Percentiles rank a stretch among this genome's conserved stretches.
Conservation (phyloP, 2,113 vertebrate genomes). For the Prolemur simus region DNA sequence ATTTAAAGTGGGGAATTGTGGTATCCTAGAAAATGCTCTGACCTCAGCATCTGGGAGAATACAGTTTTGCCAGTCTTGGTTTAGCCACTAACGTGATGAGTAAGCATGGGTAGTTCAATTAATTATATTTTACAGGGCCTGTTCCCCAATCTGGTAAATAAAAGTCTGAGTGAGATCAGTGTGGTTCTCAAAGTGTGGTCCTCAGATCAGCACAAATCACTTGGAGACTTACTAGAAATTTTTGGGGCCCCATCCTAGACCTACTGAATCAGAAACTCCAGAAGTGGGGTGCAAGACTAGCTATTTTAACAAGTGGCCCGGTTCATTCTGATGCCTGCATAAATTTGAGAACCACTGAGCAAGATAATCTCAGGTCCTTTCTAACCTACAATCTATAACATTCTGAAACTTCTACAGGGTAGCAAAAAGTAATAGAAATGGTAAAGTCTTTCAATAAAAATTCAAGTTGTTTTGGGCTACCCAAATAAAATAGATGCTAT, state of each 20-base stretch:
- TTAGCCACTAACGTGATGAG: slow-evolving; percentile 45
- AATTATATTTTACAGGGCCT: neutral
- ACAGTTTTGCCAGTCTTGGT: neutral
- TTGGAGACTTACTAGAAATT: neutral
- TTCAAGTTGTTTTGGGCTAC: neutral
- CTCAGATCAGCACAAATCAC: neutral
- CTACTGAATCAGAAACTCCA: neutral
- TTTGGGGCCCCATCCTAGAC: neutral
- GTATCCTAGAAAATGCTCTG: slow-evolving; percentile 40
- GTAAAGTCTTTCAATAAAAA: neutral
- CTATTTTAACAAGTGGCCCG: neutral
- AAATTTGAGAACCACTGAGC: neutral
- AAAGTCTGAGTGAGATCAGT: neutral
- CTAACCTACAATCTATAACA: neutral
- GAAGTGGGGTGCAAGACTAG: neutral
- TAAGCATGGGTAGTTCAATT: slow-evolving; percentile 59
- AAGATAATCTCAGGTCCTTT: neutral
- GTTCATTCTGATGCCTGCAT: neutral
- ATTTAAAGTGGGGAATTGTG: slow-evolving; percentile 48
- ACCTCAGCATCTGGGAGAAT: slow-evolving; percentile 49
- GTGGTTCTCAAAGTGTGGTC: neutral
- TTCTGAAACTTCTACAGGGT: neutral
- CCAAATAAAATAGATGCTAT: neutral
- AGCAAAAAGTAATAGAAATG: neutral
- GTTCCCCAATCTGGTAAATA: neutral